These are phyloP conservation scores for Cynoglossus semilaevis DNA, from an alignment of 2,113 vertebrate species.

Conservation along the genomic window DNA sequence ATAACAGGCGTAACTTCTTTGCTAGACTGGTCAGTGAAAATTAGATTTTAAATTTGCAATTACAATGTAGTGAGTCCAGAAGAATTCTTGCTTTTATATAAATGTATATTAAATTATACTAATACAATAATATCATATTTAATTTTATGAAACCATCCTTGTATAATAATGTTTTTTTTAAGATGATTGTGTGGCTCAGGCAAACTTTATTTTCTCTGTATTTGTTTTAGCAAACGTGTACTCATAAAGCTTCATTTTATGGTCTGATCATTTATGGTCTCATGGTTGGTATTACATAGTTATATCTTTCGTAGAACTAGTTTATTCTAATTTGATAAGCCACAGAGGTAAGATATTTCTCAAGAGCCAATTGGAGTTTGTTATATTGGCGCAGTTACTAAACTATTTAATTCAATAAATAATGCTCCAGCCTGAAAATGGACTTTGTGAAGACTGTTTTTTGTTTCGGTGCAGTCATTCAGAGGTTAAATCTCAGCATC, in stretches of 20 bases:
- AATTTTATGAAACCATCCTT: too few relatives aligned
- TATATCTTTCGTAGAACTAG: too few relatives aligned
- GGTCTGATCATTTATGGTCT: too few relatives aligned
- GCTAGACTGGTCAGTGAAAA: too few relatives aligned
- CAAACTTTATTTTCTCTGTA: neutral
- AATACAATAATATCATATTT: too few relatives aligned
- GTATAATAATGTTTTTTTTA: neutral
- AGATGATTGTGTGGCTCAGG: neutral
- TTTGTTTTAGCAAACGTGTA: neutral
- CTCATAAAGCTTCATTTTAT: neutral
- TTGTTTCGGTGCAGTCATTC: slow-evolving; percentile 21
- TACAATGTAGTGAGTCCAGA: too few relatives aligned
- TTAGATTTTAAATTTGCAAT: too few relatives aligned
- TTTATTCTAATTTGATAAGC: neutral
- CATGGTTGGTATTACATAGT: too few relatives aligned
- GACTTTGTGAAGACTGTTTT: slow-evolving; percentile 9
- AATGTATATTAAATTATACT: too few relatives aligned
- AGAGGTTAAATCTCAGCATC: slow-evolving; percentile 20
- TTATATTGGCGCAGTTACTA: neutral
- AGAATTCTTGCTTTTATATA: too few relatives aligned
- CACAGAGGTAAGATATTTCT: slow-evolving; percentile 25
- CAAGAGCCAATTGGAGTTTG: neutral
- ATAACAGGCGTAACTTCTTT: too few relatives aligned
- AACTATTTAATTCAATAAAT: slow-evolving; percentile 23
- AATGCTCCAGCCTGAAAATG: slow-evolving; percentile 8